Base-by-base conservation (phyloP, 23 tunicate genomes). In the Botrylloides violaceus region DNA sequence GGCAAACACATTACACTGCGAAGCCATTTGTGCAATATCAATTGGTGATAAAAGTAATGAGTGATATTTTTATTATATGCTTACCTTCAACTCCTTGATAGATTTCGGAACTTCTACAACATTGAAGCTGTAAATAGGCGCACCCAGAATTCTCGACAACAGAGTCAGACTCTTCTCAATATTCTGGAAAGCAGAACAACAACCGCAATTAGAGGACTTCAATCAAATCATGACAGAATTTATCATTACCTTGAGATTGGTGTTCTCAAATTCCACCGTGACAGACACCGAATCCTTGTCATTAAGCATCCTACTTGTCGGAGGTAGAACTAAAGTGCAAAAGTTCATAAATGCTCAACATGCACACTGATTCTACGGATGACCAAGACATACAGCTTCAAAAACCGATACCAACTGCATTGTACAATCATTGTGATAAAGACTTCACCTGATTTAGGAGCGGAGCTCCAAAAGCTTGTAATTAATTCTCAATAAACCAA, bases 41-140 rank as follows among this genome's bases (percentile, higher is more conserved):
- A n/a, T n/a, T n/a, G n/a, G n/a, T n/a, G n/a, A n/a, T n/a, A n/a
- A n/a, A n/a, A n/a, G n/a, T n/a, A n/a, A n/a, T n/a, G n/a, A n/a
- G n/a, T n/a, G n/a, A n/a, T n/a, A n/a, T n/a, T n/a, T n/a, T n/a
- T n/a, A n/a, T n/a, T n/a, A n/a, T n/a, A n/a, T n/a, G n/a, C n/a
- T n/a, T n/a, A 79, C 84, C 77, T 79, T 79, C 27, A 64, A 29
- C 30, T 76, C 65, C 12, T 24, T 39, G 53, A 60, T 61, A 0
- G 77, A 29, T 32, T 61, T 71, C 5, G 34, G 5, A 27, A 66
- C 66, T 5, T 80, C 86, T 47, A 58, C 80, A 68, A 87, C 56
- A 61, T 63, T 80, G 59, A 66, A 87, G 71, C 95, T 87, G 33
- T 80, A 56, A 18, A 87, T 87, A 23, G 95, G 76, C 21, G 86